Base-by-base conservation (phyloP, 2,888 invertebrate species). In the Spodoptera picta region DNA sequence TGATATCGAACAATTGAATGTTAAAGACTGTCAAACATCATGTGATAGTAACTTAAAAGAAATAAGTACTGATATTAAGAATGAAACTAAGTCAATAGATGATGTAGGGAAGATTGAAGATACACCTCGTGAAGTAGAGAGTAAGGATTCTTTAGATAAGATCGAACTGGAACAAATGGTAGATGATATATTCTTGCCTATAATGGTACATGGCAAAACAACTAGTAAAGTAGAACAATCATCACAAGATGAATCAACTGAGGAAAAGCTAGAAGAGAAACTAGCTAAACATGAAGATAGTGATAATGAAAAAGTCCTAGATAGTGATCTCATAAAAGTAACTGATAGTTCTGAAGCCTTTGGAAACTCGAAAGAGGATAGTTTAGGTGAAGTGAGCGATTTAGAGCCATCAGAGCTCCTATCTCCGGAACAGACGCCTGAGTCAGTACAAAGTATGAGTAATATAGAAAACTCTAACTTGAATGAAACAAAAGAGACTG, bases 61-160 rank as follows among this genome's bases (percentile, higher is more conserved):
- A 69, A 73, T 76, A 88, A 88, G 88, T 86, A 91, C 89, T 89
- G 90, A 90, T 87, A 84, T 85, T 83, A 86, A 83, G 83, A 85
- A 88, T 81, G 87, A 88, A 91, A 86, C 92, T 92, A 93, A 93
- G 92, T 92, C 93, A 92, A 83, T 92, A 92, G 88, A 89, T 84
- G 83, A 87, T 86, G 86, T 87, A 87, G 82, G 77, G 70, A 80
- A 81, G 75, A 73, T 79, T 71, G 72, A 75, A 73, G 78, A 76
- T 75, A 77, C 69, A 67, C 78, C 79, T 73, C 76, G 79, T 73
- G 79, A 79, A 75, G 80, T 83, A 80, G 81, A 76, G 68, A 76
- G 76, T 79, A 84, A 79, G 79, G 76, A 84, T 73, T 75, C 77
- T 73, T 76, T 77, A 66, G 70, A 48, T 73, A 69, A 68, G 65